Percentiles rank a stretch among this genome's conserved stretches.
Conservation (phyloP, 2,888 invertebrate species). For the Pocota personata region DNA sequence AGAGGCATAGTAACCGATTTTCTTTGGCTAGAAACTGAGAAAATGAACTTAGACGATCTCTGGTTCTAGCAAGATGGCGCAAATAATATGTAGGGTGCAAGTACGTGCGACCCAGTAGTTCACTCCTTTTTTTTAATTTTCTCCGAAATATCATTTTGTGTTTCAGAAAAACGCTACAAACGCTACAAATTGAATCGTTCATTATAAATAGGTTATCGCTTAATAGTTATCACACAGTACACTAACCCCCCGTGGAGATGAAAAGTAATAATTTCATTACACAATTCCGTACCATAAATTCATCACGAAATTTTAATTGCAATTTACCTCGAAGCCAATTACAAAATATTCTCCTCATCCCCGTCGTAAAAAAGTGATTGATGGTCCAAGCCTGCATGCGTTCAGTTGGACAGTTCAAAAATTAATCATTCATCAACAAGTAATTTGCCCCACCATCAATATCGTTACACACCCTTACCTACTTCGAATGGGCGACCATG, state of each 20-base stretch:
- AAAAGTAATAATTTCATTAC: neutral
- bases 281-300: neutral
- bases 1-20: too few relatives aligned
- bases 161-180: too few relatives aligned
- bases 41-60: too few relatives aligned
- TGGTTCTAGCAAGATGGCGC: too few relatives aligned
- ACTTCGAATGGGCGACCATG: neutral
- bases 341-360: neutral
- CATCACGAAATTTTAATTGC: neutral
- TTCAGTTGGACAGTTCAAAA: neutral
- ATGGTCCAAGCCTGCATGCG: neutral
- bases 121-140: too few relatives aligned
- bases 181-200: too few relatives aligned
- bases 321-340: neutral
- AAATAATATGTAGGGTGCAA: too few relatives aligned
- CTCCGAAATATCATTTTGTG: too few relatives aligned
- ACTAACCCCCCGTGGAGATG: neutral
- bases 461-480: neutral
- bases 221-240: neutral
- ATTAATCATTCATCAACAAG: slow-evolving; percentile 23
- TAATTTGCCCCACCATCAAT: neutral
- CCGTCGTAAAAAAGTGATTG: neutral
- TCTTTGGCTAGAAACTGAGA: too few relatives aligned
- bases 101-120: too few relatives aligned
- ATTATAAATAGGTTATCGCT: neutral